A percentile compares a stretch with the other conserved stretches of the same genome.
These are phyloP conservation scores for Drosophila sulfurigaster DNA, from an alignment of 1,140 invertebrate species.

Conservation along the genomic window DNA sequence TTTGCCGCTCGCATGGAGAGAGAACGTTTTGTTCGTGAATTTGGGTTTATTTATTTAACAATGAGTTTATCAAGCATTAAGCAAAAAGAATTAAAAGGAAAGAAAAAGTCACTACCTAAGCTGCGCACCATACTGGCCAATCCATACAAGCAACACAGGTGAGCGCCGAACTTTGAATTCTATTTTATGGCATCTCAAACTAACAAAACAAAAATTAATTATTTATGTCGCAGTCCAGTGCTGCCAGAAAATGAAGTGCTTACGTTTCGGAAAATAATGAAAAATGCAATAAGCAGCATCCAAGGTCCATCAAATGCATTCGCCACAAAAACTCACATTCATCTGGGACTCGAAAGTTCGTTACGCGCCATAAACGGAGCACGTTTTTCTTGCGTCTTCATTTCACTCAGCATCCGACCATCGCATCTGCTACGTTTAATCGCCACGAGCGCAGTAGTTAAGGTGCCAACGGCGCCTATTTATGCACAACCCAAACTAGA, in stretches of 20 bases:
- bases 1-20: constrained; percentile 21
- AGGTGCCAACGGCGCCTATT: constrained; percentile 58
- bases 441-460: constrained; percentile 58
- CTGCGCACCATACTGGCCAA: constrained; percentile 63
- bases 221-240: constrained; percentile 48
- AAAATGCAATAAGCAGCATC: constrained; percentile 18
- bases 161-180: background rate
- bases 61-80: constrained; percentile 69
- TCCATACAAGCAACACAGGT: constrained; percentile 71
- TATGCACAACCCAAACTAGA: constrained; percentile 72
- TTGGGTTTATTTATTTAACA: constrained; percentile 12
- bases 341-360: constrained; percentile 65
- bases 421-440: constrained; percentile 64
- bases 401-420: constrained; percentile 67
- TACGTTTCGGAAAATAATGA: constrained; percentile 40
- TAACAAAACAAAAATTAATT: background rate
- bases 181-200: background rate
- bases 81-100: constrained; percentile 64
- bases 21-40: background rate
- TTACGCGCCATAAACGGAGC: constrained; percentile 59
- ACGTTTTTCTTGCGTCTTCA: constrained; percentile 61
- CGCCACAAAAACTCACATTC: constrained; percentile 47
- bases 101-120: constrained; percentile 63
- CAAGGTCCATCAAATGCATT: constrained; percentile 31
- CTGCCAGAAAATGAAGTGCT: constrained; percentile 48